Conservation (phyloP, 2,888 invertebrate genomes). For the Diaphora mendica region DNA sequence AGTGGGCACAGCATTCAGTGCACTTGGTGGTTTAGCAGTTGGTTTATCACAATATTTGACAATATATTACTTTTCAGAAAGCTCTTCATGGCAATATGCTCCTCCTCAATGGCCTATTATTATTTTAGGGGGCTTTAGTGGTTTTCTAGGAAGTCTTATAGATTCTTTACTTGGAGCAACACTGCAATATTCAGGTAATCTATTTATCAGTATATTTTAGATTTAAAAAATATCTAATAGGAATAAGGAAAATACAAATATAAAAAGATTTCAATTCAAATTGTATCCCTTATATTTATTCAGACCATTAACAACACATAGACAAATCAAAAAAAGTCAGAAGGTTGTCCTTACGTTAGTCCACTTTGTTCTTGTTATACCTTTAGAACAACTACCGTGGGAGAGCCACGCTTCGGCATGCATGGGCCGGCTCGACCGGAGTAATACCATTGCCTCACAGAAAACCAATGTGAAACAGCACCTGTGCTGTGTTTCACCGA, state of each 20-base stretch:
- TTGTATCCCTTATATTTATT: no score
- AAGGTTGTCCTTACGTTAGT: no score
- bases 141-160: conserved; percentile 92
- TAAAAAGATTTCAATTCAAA: no score
- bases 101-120: conserved; percentile 94
- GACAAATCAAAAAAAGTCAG: no score
- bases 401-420: no score
- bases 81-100: conserved; percentile 83
- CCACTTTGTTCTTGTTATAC: no score
- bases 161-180: conserved; percentile 95
- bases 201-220: background rate
- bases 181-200: conserved; percentile 92
- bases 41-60: conserved; percentile 91
- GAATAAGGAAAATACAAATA: background rate
- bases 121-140: conserved; percentile 90
- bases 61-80: conserved; percentile 88
- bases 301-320: no score
- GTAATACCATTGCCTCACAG: no score
- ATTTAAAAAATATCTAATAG: background rate
- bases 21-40: conserved; percentile 89
- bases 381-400: no score
- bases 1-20: conserved; percentile 85
- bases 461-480: no score
- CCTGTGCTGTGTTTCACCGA: no score
- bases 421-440: no score